These are phyloP conservation scores for Lucinisca nassula DNA, from an alignment of 2,888 invertebrate genomes.

Conservation along the genomic window DNA sequence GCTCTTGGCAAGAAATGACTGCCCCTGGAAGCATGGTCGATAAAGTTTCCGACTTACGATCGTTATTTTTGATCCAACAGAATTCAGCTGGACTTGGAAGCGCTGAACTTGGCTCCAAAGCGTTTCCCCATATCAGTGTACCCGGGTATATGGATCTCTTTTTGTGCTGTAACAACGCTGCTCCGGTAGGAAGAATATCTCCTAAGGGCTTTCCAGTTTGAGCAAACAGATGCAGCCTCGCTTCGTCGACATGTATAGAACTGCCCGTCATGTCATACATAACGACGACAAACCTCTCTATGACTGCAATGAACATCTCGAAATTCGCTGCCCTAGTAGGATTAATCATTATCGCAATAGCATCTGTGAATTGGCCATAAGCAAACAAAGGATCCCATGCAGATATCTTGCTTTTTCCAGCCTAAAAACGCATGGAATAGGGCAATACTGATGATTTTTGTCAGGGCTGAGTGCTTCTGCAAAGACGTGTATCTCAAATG, in stretches of 20 bases:
- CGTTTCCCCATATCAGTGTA: background rate
- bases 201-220: background rate
- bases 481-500: background rate
- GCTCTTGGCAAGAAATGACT: background rate
- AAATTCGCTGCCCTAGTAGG: background rate
- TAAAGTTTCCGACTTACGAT: background rate
- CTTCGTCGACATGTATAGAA: background rate
- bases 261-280: background rate
- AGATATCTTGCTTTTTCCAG: conserved; percentile 27
- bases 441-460: background rate
- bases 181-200: background rate
- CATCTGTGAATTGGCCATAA: background rate
- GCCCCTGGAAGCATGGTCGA: background rate
- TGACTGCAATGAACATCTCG: background rate
- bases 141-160: background rate
- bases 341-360: background rate
- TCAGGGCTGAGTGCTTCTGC: background rate
- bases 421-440: conserved; percentile 22
- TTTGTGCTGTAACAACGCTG: background rate
- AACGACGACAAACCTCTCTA: background rate
- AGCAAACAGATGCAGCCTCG: background rate
- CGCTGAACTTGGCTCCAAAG: background rate
- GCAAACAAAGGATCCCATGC: conserved; percentile 14
- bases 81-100: background rate
- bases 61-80: background rate